Evolutionary conservation across 1,140 invertebrate species (phyloP).

Genomic region (Dreissena rostriformis): DNA sequence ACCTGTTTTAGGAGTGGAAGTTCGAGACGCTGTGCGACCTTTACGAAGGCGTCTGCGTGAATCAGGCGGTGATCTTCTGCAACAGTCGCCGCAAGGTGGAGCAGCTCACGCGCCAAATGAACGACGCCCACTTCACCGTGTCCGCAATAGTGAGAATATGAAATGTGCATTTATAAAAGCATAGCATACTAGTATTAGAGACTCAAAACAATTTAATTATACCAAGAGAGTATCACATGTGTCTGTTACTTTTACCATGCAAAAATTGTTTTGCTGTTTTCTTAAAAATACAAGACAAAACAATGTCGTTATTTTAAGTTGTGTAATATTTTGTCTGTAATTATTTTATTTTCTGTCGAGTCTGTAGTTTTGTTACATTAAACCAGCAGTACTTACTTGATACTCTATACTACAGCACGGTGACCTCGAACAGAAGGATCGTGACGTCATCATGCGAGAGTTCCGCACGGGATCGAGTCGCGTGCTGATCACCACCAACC

Average conservation of each 20-base stretch:
- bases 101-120: slow-evolving; percentile 97
- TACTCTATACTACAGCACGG: slow-evolving; percentile 87
- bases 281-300: too few relatives aligned
- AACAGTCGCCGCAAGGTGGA: slow-evolving; percentile 99
- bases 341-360: too few relatives aligned
- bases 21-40: slow-evolving; percentile 95
- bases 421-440: slow-evolving; percentile 98
- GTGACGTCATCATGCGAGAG: slow-evolving; percentile 98
- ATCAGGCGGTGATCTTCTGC: slow-evolving; percentile 99
- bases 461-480: slow-evolving; percentile 98
- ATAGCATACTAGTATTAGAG: too few relatives aligned
- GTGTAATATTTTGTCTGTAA: too few relatives aligned
- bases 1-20: slow-evolving; percentile 92
- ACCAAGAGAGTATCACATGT: too few relatives aligned
- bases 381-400: too few relatives aligned
- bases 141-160: slow-evolving; percentile 91
- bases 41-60: slow-evolving; percentile 98
- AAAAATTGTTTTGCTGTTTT: too few relatives aligned
- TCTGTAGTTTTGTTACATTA: too few relatives aligned
- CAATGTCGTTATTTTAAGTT: too few relatives aligned
- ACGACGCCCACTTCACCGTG: slow-evolving; percentile 97
- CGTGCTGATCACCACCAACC: slow-evolving; percentile 98
- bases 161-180: too few relatives aligned
- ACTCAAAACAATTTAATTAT: too few relatives aligned
- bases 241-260: too few relatives aligned